Base-by-base conservation (phyloP, 1,140 invertebrate species). In the Aricia agestis region DNA sequence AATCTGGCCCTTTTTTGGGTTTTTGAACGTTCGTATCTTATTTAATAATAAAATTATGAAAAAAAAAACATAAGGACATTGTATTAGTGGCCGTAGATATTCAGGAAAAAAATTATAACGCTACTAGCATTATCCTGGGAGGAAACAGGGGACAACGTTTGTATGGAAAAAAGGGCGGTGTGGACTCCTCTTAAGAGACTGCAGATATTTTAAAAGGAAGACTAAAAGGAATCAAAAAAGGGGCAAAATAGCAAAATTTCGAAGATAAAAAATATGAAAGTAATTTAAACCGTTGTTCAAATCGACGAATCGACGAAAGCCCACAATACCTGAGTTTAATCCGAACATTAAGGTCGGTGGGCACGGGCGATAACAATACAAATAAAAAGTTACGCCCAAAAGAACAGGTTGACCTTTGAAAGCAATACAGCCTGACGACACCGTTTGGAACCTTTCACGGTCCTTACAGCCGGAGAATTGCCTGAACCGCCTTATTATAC, bases 371-470 rank as follows among this genome's bases (percentile, higher is more conserved):
- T 52, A 52, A 52, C 45, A 52, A 52, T 52, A 52, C 45, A 15
- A 52, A 52, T 52, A 52, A 52, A 52, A 52, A 52, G 45, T 15
- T 52, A 52, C 45, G 45, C 45, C 45, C 45, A 52, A 52, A 52
- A 52, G 45, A 52, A 52, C 45, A 3, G 45, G 10, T 52, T 52
- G 45, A 52, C 45, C 45, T 52, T 52, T 52, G 11, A 52, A 13
- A 4, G 45, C 45, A 11, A 52, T 52, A 52, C 13, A 10, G 45
- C 9, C 45, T 42, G 45, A 52, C 45, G 45, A 52, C 6, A 52
- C 45, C 45, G 11, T 52, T 52, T 52, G 13, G 10, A 52, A 36
- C 36, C 4, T 52, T 52, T 45, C 42, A 45, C 42, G 42, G 42
- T 45, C 42, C 42, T 45, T 45, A 3, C 36, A 52, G 45, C 9